These are phyloP conservation scores for Temnothorax longispinosus DNA, from an alignment of 1,140 invertebrate species.

Conservation along the genomic window DNA sequence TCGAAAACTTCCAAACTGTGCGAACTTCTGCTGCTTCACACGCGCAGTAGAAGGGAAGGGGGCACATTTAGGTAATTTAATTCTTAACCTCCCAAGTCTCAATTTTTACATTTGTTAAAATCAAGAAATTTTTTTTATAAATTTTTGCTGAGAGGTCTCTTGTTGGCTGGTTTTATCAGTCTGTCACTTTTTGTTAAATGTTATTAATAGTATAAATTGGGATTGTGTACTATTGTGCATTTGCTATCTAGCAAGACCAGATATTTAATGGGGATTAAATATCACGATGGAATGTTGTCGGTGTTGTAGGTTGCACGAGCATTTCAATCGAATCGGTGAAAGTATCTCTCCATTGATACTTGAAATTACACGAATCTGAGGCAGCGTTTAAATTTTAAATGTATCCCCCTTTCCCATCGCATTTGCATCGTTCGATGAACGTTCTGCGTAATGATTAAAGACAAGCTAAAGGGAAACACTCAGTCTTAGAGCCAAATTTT, in stretches of 20 bases:
- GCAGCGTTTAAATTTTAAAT: not conserved
- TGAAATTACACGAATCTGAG: not conserved
- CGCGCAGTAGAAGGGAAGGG: not conserved
- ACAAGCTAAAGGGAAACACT: constrained; percentile 1
- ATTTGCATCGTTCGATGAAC: not conserved
- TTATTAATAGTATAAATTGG: not conserved
- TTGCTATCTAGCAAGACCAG: too few relatives aligned
- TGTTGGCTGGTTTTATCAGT: not conserved
- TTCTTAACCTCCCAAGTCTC: not conserved
- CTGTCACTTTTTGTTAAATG: not conserved
- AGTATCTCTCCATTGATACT: too few relatives aligned
- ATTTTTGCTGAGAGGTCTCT: not conserved
- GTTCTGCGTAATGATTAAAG: not conserved
- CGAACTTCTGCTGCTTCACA: not conserved
- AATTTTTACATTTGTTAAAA: not conserved
- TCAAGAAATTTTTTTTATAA: not conserved
- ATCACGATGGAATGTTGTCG: too few relatives aligned
- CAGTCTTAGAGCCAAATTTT: constrained; percentile 49
- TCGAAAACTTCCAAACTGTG: not conserved
- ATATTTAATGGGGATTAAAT: too few relatives aligned
- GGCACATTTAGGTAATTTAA: not conserved
- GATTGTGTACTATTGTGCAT: not conserved
- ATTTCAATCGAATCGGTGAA: not conserved
- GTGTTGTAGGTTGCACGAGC: not conserved
- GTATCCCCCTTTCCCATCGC: not conserved